These are phyloP conservation scores for Frankliniella intonsa DNA, from an alignment of 2,888 invertebrate species.

Conservation along the genomic window DNA sequence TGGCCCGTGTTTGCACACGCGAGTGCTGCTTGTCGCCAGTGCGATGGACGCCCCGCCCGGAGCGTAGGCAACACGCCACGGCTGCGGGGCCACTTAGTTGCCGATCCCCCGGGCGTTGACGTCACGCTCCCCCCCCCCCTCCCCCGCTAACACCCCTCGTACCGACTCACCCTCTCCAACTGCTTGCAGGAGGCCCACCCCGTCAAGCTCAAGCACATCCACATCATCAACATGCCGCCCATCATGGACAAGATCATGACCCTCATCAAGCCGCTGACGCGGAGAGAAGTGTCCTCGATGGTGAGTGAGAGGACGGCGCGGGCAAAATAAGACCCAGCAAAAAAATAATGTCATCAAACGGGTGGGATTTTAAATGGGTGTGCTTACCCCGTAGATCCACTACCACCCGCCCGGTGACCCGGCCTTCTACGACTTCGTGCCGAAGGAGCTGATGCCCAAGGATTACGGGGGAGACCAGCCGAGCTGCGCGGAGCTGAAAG, in stretches of 20 bases:
- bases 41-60: too few species aligned
- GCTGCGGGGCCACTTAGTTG: too few species aligned
- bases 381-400: constrained; percentile 53
- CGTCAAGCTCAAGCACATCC: constrained; percentile 60
- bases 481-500: constrained; percentile 56
- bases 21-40: too few species aligned
- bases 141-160: neutral
- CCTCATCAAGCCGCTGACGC: constrained; percentile 62
- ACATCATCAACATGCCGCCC: constrained; percentile 60
- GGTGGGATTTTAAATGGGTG: neutral
- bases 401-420: constrained; percentile 64
- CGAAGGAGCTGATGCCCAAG: constrained; percentile 59
- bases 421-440: constrained; percentile 59
- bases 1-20: too few species aligned
- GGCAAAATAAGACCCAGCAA: too few species aligned
- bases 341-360: too few species aligned
- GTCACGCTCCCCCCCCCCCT: too few species aligned
- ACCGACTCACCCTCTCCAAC: neutral
- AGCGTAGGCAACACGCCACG: too few species aligned
- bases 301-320: constrained; percentile 45
- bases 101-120: too few species aligned
- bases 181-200: constrained; percentile 62
- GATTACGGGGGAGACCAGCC: constrained; percentile 67
- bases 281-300: constrained; percentile 61
- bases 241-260: constrained; percentile 60